phyloP scores from a whole-genome alignment of 1,140 invertebrate genomes.

The Dendroctonus ponderosae region DNA sequence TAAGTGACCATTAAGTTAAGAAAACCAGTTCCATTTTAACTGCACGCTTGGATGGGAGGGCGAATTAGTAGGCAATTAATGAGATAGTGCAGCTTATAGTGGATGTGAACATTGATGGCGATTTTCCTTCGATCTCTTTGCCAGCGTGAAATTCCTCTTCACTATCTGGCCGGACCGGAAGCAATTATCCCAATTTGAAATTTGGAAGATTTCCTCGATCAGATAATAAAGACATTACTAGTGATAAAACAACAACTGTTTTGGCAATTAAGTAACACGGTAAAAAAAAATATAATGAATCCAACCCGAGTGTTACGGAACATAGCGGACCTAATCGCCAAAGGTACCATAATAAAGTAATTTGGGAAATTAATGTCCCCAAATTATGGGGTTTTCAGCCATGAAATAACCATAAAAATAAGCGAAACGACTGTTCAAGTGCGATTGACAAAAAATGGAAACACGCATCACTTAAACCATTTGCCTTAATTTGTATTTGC shows the following conservation, averaged over 20 bases:
- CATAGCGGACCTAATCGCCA: constrained; percentile 1
- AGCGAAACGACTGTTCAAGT: constrained; percentile 11
- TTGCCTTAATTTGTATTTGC: neutral
- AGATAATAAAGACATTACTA: too few species aligned
- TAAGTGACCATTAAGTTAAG: too few species aligned
- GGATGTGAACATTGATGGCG: too few species aligned
- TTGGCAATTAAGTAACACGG: constrained; percentile 5
- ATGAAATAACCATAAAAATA: constrained; percentile 10
- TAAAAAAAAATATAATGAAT: neutral
- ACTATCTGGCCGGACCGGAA: too few species aligned
- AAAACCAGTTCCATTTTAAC: too few species aligned
- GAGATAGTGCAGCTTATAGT: too few species aligned
- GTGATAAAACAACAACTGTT: neutral
- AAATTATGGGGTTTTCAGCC: constrained; percentile 12
- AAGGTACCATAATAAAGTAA: constrained; percentile 19
- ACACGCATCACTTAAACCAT: constrained; percentile 3
- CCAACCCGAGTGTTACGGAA: neutral
- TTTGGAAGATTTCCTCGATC: too few species aligned
- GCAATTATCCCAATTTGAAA: too few species aligned
- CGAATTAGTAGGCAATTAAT: too few species aligned
- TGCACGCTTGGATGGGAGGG: too few species aligned
- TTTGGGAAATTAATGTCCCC: constrained; percentile 16
- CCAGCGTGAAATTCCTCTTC: too few species aligned
- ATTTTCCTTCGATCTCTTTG: too few species aligned
- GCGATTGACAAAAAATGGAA: constrained; percentile 8